Conservation (phyloP, 2,888 invertebrate genomes). For the Tubiluchus corallicola region DNA sequence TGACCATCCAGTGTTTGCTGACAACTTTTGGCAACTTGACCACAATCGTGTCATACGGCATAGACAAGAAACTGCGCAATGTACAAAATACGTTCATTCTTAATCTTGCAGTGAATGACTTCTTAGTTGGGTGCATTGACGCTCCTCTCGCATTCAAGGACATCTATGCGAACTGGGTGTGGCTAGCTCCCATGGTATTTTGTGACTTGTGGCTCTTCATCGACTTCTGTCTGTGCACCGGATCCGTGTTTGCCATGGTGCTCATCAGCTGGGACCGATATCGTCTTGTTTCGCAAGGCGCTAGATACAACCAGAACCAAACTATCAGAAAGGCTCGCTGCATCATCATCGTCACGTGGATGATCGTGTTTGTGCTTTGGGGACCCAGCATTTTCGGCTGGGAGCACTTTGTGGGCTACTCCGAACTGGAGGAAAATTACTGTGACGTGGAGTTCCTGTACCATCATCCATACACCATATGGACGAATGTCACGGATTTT, state of each 20-base stretch:
- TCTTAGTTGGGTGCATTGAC: background rate
- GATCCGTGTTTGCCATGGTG: background rate
- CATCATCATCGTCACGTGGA: background rate
- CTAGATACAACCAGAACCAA: background rate
- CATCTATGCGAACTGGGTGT: background rate
- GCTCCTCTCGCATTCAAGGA: background rate
- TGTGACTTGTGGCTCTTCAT: background rate
- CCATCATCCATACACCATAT: background rate
- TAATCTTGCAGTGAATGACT: background rate
- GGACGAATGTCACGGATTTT: background rate
- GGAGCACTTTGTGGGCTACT: background rate
- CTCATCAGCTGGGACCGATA: background rate
- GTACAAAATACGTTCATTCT: background rate
- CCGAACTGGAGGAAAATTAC: slow-evolving; percentile 8
- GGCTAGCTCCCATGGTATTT: background rate
- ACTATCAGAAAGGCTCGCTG: background rate
- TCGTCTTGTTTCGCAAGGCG: slow-evolving; percentile 9
- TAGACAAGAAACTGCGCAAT: background rate
- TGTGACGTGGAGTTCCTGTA: slow-evolving; percentile 2
- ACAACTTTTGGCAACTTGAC: background rate
- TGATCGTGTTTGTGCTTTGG: background rate
- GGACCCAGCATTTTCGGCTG: background rate
- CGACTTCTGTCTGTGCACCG: background rate
- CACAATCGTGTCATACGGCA: background rate
- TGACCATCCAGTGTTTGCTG: background rate